Evolutionary conservation across 2,113 vertebrate genomes (phyloP).

Genomic region (Petromus typicus): DNA sequence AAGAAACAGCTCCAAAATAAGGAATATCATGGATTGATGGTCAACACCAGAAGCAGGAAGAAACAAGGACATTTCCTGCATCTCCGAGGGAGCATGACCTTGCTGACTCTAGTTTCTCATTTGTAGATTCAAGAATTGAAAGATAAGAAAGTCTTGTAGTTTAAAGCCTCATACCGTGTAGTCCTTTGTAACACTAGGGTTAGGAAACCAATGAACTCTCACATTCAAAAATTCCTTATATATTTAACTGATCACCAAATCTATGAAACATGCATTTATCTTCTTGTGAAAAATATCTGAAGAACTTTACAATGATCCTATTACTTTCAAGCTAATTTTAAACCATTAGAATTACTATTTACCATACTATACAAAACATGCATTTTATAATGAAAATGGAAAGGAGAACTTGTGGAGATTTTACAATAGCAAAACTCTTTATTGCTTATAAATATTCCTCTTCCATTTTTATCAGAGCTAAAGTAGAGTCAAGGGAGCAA

Average conservation of each 20-base stretch:
- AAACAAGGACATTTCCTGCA: background rate
- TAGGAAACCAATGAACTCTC: background rate
- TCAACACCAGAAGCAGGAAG: background rate
- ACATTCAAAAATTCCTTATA: background rate
- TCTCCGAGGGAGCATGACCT: background rate
- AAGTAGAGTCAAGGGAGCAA: background rate
- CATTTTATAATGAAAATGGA: background rate
- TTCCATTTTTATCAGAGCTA: background rate
- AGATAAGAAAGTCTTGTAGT: background rate
- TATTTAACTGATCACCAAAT: background rate
- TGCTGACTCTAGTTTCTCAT: background rate
- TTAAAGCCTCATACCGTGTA: background rate
- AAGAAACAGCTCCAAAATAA: background rate
- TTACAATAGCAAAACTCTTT: background rate
- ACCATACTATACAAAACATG: background rate
- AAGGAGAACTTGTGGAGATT: background rate
- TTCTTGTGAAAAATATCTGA: background rate
- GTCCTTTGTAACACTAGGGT: background rate
- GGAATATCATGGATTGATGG: background rate
- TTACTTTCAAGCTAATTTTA: slow-evolving; percentile 47
- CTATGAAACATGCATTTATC: background rate
- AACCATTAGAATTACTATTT: background rate
- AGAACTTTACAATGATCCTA: background rate
- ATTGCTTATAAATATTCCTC: background rate
- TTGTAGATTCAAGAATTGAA: background rate